Conservation (phyloP, 2,888 invertebrate species). For the Leuctra nigra region DNA sequence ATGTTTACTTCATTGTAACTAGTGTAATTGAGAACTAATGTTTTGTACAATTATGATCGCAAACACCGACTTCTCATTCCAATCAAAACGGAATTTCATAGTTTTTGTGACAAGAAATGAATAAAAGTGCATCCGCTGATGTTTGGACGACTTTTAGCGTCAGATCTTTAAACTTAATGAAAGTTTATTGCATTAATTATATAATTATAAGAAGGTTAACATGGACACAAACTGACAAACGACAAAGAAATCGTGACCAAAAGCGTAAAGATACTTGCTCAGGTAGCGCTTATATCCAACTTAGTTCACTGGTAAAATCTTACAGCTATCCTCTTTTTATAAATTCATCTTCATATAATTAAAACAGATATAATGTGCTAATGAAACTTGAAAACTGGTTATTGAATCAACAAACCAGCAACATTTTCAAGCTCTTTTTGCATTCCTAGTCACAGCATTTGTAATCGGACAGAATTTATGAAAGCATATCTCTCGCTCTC, state of each 20-base stretch:
- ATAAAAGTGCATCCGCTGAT: too few relatives aligned
- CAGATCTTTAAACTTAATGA: not conserved
- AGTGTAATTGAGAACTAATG: too few relatives aligned
- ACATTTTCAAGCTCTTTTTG: not conserved
- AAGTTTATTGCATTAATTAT: not conserved
- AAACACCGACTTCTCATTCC: too few relatives aligned
- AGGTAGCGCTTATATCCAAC: not conserved
- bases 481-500: not conserved
- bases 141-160: too few relatives aligned
- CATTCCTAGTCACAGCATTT: not conserved
- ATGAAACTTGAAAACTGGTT: conserved; percentile 7
- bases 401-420: not conserved
- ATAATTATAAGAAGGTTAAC: not conserved
- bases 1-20: too few relatives aligned
- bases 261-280: not conserved
- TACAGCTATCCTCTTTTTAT: not conserved
- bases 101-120: too few relatives aligned
- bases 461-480: conserved; percentile 1
- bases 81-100: too few relatives aligned
- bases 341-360: conserved; percentile 6
- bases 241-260: not conserved
- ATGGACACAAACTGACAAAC: not conserved
- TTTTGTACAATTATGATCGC: too few relatives aligned
- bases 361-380: conserved; percentile 8
- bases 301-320: not conserved